Conservation (phyloP, 2,888 invertebrate genomes). For the Dolomedes plantarius region DNA sequence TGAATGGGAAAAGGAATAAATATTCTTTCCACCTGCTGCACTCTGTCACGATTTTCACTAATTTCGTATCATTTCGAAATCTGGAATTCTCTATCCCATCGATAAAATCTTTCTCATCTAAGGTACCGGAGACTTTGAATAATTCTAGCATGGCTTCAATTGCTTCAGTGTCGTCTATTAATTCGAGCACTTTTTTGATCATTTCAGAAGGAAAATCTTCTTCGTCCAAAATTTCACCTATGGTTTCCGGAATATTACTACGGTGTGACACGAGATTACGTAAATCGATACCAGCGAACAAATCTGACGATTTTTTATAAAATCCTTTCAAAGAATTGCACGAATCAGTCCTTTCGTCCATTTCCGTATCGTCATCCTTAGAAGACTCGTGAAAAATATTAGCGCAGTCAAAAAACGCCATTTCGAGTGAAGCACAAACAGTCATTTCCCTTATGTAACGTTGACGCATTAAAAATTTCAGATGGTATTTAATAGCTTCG, state of each 20-base stretch:
- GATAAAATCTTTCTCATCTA: neutral
- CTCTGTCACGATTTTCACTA: neutral
- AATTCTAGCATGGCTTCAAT: neutral
- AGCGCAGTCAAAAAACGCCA: neutral
- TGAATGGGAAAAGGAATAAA: neutral
- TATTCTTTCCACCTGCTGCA: neutral
- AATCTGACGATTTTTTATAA: neutral
- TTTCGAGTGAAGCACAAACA: neutral
- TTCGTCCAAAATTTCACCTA: neutral
- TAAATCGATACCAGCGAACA: neutral
- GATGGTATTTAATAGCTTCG: neutral
- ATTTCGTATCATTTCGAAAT: neutral
- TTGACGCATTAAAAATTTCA: conserved; percentile 6
- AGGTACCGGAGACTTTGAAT: neutral
- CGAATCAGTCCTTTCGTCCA: no score
- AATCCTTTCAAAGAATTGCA: neutral
- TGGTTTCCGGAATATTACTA: neutral
- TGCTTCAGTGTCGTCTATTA: neutral
- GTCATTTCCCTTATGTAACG: neutral
- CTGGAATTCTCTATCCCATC: neutral
- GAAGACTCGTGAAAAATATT: no score
- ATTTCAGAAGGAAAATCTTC: neutral
- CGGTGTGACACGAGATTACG: neutral
- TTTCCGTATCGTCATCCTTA: no score
- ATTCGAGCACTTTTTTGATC: neutral